Evolutionary conservation across 2,888 invertebrate genomes (phyloP).

Genomic region (Rhimphoctona megacephalus): DNA sequence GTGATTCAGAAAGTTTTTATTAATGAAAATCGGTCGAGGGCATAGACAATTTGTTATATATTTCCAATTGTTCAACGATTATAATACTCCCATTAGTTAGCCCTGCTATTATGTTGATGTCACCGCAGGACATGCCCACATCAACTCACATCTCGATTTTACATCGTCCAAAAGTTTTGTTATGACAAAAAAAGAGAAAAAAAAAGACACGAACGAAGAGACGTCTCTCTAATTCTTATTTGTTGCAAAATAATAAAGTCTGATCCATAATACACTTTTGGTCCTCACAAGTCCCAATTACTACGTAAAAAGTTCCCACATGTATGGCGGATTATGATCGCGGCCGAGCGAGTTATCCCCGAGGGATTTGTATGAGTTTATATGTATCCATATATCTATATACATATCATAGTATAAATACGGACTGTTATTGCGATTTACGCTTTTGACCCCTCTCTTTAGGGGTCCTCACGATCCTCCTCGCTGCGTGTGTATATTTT

Average conservation of each 20-base stretch:
- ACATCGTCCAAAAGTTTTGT: neutral
- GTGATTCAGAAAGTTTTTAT: neutral
- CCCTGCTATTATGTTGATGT: no score
- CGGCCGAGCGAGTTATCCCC: slow-evolving; percentile 30
- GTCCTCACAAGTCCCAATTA: slow-evolving; percentile 52
- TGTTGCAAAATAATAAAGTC: slow-evolving; percentile 40
- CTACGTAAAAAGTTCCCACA: slow-evolving; percentile 49
- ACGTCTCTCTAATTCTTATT: slow-evolving; percentile 4
- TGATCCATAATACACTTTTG: slow-evolving; percentile 46
- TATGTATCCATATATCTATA: neutral
- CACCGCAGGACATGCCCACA: no score
- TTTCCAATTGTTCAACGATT: neutral
- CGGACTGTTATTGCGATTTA: slow-evolving; percentile 62
- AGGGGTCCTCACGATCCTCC: slow-evolving; percentile 34
- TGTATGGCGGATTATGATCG: slow-evolving; percentile 53
- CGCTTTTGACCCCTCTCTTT: slow-evolving; percentile 55
- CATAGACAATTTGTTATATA: neutral
- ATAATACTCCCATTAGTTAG: neutral
- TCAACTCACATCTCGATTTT: neutral
- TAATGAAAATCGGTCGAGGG: neutral
- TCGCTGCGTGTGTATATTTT: neutral
- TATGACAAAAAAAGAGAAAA: neutral
- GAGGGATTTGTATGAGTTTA: slow-evolving; percentile 44
- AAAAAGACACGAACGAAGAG: neutral
- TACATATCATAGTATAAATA: slow-evolving; percentile 24